Evolutionary conservation across 2,888 invertebrate species (phyloP).

Genomic region (Lamproptera curius): DNA sequence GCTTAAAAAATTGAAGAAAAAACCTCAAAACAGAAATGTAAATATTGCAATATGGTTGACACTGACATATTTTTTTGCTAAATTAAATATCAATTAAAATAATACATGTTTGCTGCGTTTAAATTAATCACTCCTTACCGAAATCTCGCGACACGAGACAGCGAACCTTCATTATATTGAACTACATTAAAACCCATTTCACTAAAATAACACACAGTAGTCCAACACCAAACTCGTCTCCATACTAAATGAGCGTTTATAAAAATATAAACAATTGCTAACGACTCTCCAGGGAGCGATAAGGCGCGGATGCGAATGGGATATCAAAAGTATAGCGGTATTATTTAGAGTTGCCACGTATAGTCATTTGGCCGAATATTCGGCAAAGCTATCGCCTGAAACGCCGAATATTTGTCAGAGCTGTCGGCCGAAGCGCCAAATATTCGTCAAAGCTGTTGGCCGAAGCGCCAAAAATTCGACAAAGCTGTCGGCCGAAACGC

Average conservation of each 20-base stretch:
- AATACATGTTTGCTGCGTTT: not conserved
- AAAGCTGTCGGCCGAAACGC: too few relatives aligned
- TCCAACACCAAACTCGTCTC: conserved; percentile 1
- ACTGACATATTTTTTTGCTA: not conserved
- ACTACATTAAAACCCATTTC: conserved; percentile 17
- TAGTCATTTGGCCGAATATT: too few relatives aligned
- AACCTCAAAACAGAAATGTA: too few relatives aligned
- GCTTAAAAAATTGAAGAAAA: too few relatives aligned
- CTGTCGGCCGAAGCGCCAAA: too few relatives aligned
- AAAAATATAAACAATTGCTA: conserved; percentile 15
- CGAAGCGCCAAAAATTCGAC: too few relatives aligned
- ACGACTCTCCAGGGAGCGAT: conserved; percentile 14
- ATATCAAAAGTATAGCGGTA: conserved; percentile 19
- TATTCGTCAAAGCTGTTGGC: too few relatives aligned
- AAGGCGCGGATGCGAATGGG: conserved; percentile 16
- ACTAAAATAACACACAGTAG: conserved; percentile 6
- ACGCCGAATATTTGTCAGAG: too few relatives aligned
- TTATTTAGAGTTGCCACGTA: too few relatives aligned
- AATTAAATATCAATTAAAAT: not conserved
- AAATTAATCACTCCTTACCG: conserved; percentile 10
- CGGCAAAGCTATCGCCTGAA: too few relatives aligned
- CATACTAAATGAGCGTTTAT: conserved; percentile 10
- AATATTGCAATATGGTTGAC: too few relatives aligned
- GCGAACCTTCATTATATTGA: conserved; percentile 5
- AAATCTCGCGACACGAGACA: conserved; percentile 7